These are phyloP conservation scores for Calyptommatus sinebrachiatus DNA, from an alignment of 2,113 vertebrate species.

Conservation along the genomic window DNA sequence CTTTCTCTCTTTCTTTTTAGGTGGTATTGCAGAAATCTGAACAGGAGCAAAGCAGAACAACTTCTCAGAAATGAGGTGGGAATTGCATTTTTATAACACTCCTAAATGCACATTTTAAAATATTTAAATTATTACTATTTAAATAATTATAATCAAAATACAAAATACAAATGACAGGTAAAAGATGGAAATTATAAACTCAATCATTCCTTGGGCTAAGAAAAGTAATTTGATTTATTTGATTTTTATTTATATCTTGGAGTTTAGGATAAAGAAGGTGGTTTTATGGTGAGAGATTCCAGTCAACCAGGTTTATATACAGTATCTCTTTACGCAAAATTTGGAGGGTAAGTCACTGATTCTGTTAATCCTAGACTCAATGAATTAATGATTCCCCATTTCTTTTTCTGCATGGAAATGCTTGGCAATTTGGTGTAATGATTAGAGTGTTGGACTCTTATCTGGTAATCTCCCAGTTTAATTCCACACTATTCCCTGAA, in stretches of 20 bases:
- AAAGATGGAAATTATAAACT: too few relatives aligned
- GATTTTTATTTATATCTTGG: slow-evolving; percentile 35
- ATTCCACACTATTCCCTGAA: too few relatives aligned
- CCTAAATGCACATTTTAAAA: not conserved
- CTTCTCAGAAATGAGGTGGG: slow-evolving; percentile 86
- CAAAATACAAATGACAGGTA: too few relatives aligned
- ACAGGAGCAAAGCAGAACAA: slow-evolving; percentile 90
- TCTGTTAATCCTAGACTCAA: not conserved
- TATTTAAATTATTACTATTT: too few relatives aligned
- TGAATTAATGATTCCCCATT: not conserved
- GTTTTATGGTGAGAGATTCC: slow-evolving; percentile 92
- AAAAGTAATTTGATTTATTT: not conserved
- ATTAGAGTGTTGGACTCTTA: too few relatives aligned
- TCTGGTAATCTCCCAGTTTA: too few relatives aligned
- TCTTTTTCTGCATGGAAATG: not conserved
- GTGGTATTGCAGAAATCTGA: slow-evolving; percentile 89
- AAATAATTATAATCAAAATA: too few relatives aligned
- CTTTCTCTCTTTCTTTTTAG: slow-evolving; percentile 67
- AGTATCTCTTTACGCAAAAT: slow-evolving; percentile 88
- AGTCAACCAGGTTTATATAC: slow-evolving; percentile 87
- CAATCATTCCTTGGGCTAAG: too few relatives aligned
- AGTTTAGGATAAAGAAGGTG: slow-evolving; percentile 93
- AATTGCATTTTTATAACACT: not conserved
- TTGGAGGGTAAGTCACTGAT: slow-evolving; percentile 78
- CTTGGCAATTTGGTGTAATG: too few relatives aligned